Evolutionary conservation across 2,797 vertebrate genomes (phyloP), one percentile per base, ranked within the genome.

Genomic region (Sternarchorhynchus goeldii): DNA sequence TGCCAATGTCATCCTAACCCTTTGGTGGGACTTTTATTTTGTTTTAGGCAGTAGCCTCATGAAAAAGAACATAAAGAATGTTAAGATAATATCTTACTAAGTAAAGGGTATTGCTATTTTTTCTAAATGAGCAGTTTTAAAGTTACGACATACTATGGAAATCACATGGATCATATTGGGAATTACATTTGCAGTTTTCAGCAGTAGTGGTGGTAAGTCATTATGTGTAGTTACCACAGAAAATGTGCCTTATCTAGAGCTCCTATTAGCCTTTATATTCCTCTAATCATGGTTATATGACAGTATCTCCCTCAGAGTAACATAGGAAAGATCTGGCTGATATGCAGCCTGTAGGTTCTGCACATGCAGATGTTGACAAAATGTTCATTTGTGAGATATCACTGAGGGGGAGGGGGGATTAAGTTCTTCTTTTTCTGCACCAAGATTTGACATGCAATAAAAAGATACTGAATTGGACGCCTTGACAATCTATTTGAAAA

Each of bases 1-100:
- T 50, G 86, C 82, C 88, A 90, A 88, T 92, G 88, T 91, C 91
- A 88, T 86, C 66, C 81, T 79, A 83, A 77, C 75, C 71, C 83
- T 60, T 76, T 78, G 55, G 78, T 71, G 63, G 79, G 75, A 72
- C 73, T 56, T 85, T 85, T 81, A 81, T 86, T 84, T 83, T 82
- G 78, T 84, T 84, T 82, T 75, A 81, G 73, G 72, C 69, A 14
- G 80, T 76, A 56, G 45, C 10, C 50, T 20, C 32, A 20, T 41
- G 4, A 34, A 56, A 55, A 70, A 58, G 34, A 58, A 16, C 41
- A 63, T 55, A 25, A 73, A 39, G 21, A 60, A 32, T 39, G 45
- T 29, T 41, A 53, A 63, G 29, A 56, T 29, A 60, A 34, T 59
- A 53, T 39, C 36, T 20, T 29, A 20, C 58, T 36, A 56, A 39